A percentile compares a stretch with the other conserved stretches of the same genome.
phyloP scores from a whole-genome alignment of 2,113 vertebrate species.

The rat (Rattus norvegicus) region GRCr8 NC_086020.1:69867001-69867500 shows the following conservation, averaged over 20 bases:
- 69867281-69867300: not conserved
- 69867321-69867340: not conserved
- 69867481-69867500: not conserved
- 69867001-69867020: not conserved
- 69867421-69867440: not conserved
- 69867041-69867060: not conserved
- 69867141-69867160: not conserved
- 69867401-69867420: not conserved
- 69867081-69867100: not conserved
- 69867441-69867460: not conserved
- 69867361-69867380: not conserved
- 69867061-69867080: not conserved
- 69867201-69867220: not conserved
- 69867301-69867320: not conserved
- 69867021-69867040: not conserved
- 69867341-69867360: not conserved
- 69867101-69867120: not conserved
- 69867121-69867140: not conserved
- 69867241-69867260: not conserved
- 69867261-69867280: not conserved
- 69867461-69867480: rapidly evolving
- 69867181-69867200: not conserved
- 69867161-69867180: not conserved
- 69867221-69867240: not conserved
- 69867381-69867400: not conserved